These are phyloP conservation scores for Hyppa rectilinea DNA, from an alignment of 2,888 invertebrate genomes.

Conservation along the genomic window DNA sequence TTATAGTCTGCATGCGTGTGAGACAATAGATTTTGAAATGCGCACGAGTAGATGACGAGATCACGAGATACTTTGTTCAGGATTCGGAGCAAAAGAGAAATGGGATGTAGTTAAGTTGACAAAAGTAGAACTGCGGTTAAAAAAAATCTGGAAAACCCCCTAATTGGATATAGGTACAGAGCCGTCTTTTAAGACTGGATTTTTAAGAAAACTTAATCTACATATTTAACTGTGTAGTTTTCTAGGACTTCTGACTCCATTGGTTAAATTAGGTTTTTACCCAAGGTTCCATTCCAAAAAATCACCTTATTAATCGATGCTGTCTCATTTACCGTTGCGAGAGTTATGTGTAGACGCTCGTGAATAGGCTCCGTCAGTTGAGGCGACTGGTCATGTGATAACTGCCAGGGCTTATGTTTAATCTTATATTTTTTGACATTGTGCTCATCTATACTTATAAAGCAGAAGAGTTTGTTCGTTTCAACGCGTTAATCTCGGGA, in stretches of 20 bases:
- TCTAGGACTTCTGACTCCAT: background rate
- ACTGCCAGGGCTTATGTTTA: no score
- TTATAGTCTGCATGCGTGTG: slow-evolving; percentile 33
- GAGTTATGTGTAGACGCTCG: no score
- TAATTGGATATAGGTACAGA: background rate
- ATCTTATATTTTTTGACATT: no score
- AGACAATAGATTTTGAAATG: slow-evolving; percentile 64
- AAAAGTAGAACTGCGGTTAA: background rate
- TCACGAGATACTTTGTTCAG: slow-evolving; percentile 39
- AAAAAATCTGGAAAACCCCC: background rate
- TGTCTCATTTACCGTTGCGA: no score
- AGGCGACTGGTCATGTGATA: no score
- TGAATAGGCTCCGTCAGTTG: no score
- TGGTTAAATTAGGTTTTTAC: background rate
- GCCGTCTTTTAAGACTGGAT: background rate
- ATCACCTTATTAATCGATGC: no score
- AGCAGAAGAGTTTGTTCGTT: no score
- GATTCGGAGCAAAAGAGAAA: slow-evolving; percentile 32
- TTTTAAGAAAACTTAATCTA: background rate
- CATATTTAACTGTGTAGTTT: background rate
- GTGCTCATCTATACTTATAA: no score
- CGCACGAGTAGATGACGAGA: slow-evolving; percentile 37
- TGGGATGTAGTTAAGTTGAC: background rate
- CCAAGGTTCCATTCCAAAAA: no score
- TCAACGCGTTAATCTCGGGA: no score